Percentiles rank a stretch among this genome's conserved stretches.
Conservation (phyloP, 2,888 invertebrate genomes). For the Nomada fucata region DNA sequence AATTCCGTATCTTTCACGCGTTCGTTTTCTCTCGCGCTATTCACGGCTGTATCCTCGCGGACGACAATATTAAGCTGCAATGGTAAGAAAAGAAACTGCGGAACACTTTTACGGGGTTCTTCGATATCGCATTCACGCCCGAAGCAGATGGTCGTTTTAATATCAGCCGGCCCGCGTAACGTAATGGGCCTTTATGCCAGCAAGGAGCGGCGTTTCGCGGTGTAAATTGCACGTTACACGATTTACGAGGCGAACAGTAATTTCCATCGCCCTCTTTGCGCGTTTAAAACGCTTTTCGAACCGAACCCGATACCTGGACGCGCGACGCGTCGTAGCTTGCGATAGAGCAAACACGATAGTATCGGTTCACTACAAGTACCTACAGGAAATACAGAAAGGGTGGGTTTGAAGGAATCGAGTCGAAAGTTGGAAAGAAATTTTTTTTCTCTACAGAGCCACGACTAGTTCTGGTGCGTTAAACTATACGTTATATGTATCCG, state of each 20-base stretch:
- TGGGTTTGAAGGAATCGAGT: not conserved
- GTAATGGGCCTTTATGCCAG: slow-evolving; percentile 53
- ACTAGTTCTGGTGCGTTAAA: no score
- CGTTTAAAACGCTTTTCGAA: not conserved
- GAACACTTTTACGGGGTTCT: not conserved
- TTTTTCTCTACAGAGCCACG: not conserved
- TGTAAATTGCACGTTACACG: slow-evolving; percentile 68
- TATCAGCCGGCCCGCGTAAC: slow-evolving; percentile 51
- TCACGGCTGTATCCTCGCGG: no score
- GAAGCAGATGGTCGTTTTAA: slow-evolving; percentile 47
- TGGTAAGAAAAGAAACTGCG: not conserved
- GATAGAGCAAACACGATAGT: no score
- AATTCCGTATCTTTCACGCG: no score
- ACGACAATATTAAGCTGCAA: not conserved
- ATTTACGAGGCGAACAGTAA: slow-evolving; percentile 71
- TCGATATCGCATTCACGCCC: slow-evolving; percentile 35
- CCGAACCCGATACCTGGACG: no score
- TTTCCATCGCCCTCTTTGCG: slow-evolving; percentile 60
- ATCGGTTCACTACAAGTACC: no score
- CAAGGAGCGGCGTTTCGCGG: slow-evolving; percentile 56
- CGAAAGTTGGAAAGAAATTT: not conserved
- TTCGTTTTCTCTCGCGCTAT: no score
- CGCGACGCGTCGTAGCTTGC: no score
- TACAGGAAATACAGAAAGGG: no score
- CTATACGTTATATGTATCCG: not conserved